Base-by-base conservation (phyloP, 2,888 invertebrate genomes). In the Embidobia sp. region DNA sequence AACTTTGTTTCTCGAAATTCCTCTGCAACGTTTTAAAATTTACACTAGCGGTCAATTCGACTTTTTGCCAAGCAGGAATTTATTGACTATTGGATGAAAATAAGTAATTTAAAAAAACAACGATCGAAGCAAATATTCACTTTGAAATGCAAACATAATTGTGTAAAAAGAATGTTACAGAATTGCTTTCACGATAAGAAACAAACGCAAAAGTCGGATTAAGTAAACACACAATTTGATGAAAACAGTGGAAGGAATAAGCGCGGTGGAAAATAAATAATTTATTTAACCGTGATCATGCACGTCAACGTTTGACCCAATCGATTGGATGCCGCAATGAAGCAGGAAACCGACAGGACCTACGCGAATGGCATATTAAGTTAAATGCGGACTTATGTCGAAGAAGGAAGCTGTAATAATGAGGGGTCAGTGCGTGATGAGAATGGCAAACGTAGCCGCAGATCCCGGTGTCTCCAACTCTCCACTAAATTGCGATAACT, bases 351-450 rank as follows among this genome's bases (percentile, higher is more conserved):
- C 66, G 72, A 15, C 73, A 67, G 61, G 72, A 63, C 5, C 22
- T 53, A 80, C 82, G 82, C 78, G 79, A 75, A 40, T 33, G 44
- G 83, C 81, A 82, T 83, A 80, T 79, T 57, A 77, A 83, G 76
- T 72, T 44, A 49, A 73, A 63, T 57, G 53, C 70, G 48, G 61
- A 63, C 64, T 72, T 66, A 31, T 22, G 72, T 55, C 31, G 77
- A 80, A 79, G 72, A 77, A 79, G 78, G 67, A 64, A 75, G 51
- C 63, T 78, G 79, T 55, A 77, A 76, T 81, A 79, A 83, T 77
- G 80, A 84, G 79, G 73, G 72, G 76, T 79, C 79, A 73, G 74
- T 74, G 80, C 82, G 82, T 77, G 80, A 35, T 15, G 35, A n/a
- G 81, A 83, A 82, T 83, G 53, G 53, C 48, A 37, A 79, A 27